Conservation (phyloP, 2,797 vertebrate species). For the Crocidura indochinensis region DNA sequence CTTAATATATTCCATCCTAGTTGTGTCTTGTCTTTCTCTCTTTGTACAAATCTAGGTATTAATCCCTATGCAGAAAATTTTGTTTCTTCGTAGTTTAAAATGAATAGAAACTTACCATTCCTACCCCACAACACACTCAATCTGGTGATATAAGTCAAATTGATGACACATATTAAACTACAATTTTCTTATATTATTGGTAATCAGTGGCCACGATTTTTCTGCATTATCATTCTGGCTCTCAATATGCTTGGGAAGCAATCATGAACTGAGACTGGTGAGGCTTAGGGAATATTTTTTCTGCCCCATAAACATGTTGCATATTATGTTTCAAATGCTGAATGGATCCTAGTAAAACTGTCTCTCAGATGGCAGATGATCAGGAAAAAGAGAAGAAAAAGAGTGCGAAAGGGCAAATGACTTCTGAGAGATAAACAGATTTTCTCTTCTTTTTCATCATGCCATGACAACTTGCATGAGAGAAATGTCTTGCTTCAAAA, state of each 20-base stretch:
- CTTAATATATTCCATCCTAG: not conserved
- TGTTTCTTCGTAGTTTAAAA: constrained; percentile 7
- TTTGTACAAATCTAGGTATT: not conserved
- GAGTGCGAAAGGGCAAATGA: not conserved
- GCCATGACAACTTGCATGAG: constrained; percentile 28
- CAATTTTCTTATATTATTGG: not conserved
- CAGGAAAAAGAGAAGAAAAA: not conserved
- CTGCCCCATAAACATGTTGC: not conserved
- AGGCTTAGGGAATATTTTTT: not conserved
- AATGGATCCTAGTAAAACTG: not conserved
- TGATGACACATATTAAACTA: not conserved
- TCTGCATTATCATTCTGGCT: not conserved
- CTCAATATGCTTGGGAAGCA: constrained; percentile 10
- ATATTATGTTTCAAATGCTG: constrained; percentile 32
- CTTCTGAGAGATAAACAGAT: constrained; percentile 48
- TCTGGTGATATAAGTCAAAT: not conserved
- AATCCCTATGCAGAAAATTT: not conserved
- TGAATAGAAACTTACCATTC: not conserved
- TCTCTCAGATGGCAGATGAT: not conserved
- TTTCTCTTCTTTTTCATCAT: constrained; percentile 51
- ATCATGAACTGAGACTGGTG: not conserved
- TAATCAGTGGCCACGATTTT: not conserved
- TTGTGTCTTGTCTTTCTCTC: constrained; percentile 3
- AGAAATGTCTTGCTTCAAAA: constrained; percentile 65
- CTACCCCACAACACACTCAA: not conserved